Evolutionary conservation across 2,888 invertebrate genomes (phyloP), one percentile per base, ranked within the genome.

Genomic region (Bursaphelenchus okinawaensis): DNA sequence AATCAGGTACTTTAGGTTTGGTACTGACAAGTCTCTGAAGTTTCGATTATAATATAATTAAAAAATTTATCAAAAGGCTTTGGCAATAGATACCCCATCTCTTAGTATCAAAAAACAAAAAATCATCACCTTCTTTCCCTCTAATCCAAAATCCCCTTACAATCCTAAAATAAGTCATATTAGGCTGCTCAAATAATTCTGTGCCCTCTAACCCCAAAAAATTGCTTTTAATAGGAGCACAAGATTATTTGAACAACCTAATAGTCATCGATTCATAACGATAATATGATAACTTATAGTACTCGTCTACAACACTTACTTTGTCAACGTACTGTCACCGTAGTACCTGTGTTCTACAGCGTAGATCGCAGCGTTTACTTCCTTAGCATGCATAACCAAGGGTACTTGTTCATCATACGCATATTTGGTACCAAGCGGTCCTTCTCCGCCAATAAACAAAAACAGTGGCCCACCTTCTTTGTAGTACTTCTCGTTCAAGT

Each of bases 401-500:
- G 68, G 66, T 52, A 63, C 7, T n/a, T 50, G n/a, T 2, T 62
- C 62, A 20, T 9, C 1, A 16, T 31, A 20, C 20, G 40, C 12
- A 12, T n/a, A 23, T 4, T 24, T 1, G 12, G 55, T 55, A 8
- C n/a, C 55, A 8, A 55, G 22, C 22, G 4, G 19, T 9, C 61
- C 55, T 19, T 94, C 94, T 1, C 93, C 93, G 0, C 93, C 92
- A 76, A 94, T 91, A 90, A 91, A 90, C 6, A 94, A 83, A 83
- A 94, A 94, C n/a, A 92, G 87, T 0, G 92, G 91, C 0, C 91
- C 91, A 55, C 87, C 88, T 22, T 85, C 84, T 76, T 89, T 87
- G 83, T 88, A 90, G 79, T 88, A 89, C 16, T 87, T 86, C 63
- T 88, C 87, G 83, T 91, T 92, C 0, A 89, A 1, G 16, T 58